Percentiles rank a stretch among this genome's conserved stretches.
Conservation (phyloP, 2,888 invertebrate genomes). For the Himalopsyche japonica region DNA sequence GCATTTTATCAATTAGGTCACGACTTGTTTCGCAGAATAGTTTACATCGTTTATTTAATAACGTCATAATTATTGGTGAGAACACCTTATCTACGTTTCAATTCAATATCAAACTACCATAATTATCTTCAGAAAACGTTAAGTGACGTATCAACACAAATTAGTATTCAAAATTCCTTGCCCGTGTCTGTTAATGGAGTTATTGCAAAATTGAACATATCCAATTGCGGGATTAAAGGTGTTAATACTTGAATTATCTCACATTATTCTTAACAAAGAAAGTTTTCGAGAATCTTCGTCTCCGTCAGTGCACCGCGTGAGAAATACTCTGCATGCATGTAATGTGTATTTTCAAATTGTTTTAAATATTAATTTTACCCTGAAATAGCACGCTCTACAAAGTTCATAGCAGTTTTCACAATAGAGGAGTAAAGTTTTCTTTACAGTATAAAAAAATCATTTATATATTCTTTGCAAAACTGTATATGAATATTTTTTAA, state of each 20-base stretch:
- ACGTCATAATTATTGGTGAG: no score
- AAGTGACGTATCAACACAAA: no score
- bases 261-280: background rate
- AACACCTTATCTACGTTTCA: no score
- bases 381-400: slow-evolving; percentile 20
- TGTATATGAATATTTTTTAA: no score
- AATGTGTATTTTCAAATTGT: slow-evolving; percentile 19
- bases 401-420: background rate
- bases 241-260: background rate
- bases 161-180: no score
- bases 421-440: background rate
- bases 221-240: background rate
- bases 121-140: no score
- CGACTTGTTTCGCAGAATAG: no score
- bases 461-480: background rate
- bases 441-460: background rate
- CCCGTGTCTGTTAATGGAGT: no score
- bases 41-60: no score
- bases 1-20: no score
- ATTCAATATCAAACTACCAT: no score
- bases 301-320: slow-evolving; percentile 35
- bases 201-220: background rate
- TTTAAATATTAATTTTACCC: slow-evolving; percentile 34
- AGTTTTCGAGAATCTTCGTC: slow-evolving; percentile 5
- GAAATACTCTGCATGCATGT: slow-evolving; percentile 5